Evolutionary conservation across 2,888 invertebrate genomes (phyloP), one percentile per base, ranked within the genome.

Genomic region (Hoplodrina blanda): DNA sequence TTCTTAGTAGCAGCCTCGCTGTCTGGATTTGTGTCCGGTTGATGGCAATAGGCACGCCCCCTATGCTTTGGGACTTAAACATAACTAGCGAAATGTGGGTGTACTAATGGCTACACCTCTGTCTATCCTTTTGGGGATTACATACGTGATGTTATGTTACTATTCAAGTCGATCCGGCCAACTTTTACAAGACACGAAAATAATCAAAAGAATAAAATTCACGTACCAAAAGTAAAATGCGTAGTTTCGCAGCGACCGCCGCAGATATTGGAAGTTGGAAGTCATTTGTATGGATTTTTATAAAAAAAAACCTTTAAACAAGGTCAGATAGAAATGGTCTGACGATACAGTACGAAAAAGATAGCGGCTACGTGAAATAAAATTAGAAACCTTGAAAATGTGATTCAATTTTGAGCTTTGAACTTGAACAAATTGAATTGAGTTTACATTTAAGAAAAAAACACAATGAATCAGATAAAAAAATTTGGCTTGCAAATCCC

Each of bases 211-310:
- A 64, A 61, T 50, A 52, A 73, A 73, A 59, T 25, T 52, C 53
- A 62, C 49, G 50, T 68, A 59, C 13, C 62, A 64, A 65, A 68
- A 76, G 7, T 71, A 50, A 71, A 61, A 25, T 25, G 17, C 30
- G 57, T 65, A 59, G 30, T 61, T 52, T 56, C 52, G 20, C 46
- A 49, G 11, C 49, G 11, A 15, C 49, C 33, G 46, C 37, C 52
- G 20, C 73, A 69, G 60, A 68, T 33, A 73, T 78, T 65, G 62
- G 61, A 62, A 49, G 17, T 78, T 65, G 62, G 61, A 62, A 49
- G 17, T 33, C 57, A 50, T 79, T 73, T 65, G 61, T 63, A 62
- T 54, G 54, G 57, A 59, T 62, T 64, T 63, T 62, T 44, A 11
- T 10, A 59, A 75, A 65, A 75, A 65, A 55, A 64, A 73, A 37